These are phyloP conservation scores for Leucoraja erinaceus DNA, from an alignment of 2,113 vertebrate species.

Conservation along the genomic window DNA sequence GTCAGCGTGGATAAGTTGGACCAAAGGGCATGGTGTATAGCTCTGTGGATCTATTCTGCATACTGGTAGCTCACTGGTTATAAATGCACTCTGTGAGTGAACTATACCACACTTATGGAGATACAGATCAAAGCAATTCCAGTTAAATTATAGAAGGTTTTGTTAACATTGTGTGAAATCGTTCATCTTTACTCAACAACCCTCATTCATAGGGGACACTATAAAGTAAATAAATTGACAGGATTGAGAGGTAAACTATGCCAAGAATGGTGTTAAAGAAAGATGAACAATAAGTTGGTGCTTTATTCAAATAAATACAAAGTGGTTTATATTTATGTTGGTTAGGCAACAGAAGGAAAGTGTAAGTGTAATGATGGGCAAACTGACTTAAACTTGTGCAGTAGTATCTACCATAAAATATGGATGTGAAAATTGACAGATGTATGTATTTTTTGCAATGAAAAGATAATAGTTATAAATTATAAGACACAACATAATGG, in stretches of 20 bases:
- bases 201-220: neutral
- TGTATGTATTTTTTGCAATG: neutral
- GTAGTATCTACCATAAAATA: neutral
- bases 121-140: neutral
- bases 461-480: neutral
- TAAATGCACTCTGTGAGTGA: neutral
- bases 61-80: neutral
- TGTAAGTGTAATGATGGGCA: neutral
- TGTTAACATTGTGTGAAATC: neutral
- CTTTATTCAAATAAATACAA: neutral
- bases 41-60: neutral
- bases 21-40: no score
- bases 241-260: neutral
- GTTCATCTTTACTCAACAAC: no score
- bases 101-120: neutral
- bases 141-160: neutral
- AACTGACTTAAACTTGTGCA: neutral
- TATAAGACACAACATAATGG: neutral
- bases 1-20: no score
- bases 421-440: neutral
- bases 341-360: neutral
- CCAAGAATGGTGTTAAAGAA: neutral
- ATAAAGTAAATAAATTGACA: neutral
- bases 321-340: neutral
- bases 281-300: neutral